These are phyloP conservation scores for Strongylocentrotus purpuratus DNA, from an alignment of 35 echinoderm and acorn worm species.

Conservation along the genomic window DNA sequence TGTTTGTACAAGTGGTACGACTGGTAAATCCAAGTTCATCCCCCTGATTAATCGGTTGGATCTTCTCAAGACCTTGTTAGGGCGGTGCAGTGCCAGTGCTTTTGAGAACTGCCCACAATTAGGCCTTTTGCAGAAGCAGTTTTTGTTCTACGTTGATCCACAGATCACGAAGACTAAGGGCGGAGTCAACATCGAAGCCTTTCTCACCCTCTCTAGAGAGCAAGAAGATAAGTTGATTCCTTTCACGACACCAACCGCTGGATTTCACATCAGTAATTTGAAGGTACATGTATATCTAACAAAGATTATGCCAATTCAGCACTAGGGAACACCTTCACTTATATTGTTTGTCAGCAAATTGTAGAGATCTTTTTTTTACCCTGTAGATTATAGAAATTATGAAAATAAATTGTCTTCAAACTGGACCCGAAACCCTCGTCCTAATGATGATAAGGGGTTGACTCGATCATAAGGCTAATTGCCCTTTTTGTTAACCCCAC, in stretches of 20 bases:
- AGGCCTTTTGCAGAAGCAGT: slow-evolving; percentile 24
- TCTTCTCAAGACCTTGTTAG: neutral
- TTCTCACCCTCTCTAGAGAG: neutral
- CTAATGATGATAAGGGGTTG: no score
- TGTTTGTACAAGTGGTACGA: slow-evolving; percentile 55
- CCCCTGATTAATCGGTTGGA: neutral
- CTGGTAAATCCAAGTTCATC: slow-evolving; percentile 46
- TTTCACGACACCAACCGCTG: slow-evolving; percentile 48
- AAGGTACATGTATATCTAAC: no score
- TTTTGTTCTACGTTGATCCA: slow-evolving; percentile 23
- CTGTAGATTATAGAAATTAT: no score
- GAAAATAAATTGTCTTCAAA: no score
- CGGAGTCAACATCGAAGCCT: slow-evolving; percentile 14
- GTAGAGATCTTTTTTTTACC: no score
- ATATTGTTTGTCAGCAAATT: no score
- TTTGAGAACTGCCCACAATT: slow-evolving; percentile 20
- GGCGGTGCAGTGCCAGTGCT: neutral
- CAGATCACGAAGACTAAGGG: slow-evolving; percentile 40
- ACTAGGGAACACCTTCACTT: no score
- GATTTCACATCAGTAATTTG: slow-evolving; percentile 43
- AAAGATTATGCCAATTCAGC: no score
- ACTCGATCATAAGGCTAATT: no score
- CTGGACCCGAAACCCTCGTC: no score
- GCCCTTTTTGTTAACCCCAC: no score
- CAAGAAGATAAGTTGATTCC: neutral